Percentiles rank a stretch among this genome's conserved stretches.
Conservation (phyloP, 2,113 vertebrate genomes). For the Phalacrocorax brasilianus region DNA sequence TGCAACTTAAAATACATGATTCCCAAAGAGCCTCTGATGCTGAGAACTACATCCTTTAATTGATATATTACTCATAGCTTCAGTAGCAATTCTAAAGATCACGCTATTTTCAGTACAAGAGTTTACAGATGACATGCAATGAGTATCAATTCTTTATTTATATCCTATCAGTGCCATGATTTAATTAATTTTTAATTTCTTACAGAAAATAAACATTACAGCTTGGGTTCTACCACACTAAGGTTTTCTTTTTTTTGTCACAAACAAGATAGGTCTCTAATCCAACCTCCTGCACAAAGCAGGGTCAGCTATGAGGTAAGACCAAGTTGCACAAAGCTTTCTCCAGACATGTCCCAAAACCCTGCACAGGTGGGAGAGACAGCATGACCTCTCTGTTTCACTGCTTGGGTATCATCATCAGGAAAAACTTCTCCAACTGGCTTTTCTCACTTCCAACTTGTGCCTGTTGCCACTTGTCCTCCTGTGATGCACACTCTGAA, state of each 20-base stretch:
- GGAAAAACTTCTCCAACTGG: neutral
- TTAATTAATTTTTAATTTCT: neutral
- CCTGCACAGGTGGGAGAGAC: neutral
- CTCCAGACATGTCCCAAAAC: neutral
- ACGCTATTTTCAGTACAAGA: neutral
- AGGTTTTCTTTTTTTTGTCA: neutral
- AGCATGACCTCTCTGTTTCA: neutral
- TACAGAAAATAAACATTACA: neutral
- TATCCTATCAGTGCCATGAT: neutral
- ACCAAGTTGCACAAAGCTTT: neutral
- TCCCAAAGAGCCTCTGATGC: neutral
- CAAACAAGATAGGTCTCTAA: neutral
- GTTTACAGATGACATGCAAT: neutral
- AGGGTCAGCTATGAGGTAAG: neutral
- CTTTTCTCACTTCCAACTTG: neutral
- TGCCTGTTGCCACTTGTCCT: neutral
- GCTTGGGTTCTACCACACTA: neutral
- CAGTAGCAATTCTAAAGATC: neutral
- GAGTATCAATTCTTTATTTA: neutral
- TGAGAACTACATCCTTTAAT: neutral
- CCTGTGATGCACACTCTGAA: neutral
- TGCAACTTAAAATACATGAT: neutral
- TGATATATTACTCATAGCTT: neutral
- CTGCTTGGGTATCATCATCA: neutral
- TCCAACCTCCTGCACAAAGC: neutral